Conservation (phyloP, 2,797 vertebrate genomes). For the Cetoscarus ocellatus region DNA sequence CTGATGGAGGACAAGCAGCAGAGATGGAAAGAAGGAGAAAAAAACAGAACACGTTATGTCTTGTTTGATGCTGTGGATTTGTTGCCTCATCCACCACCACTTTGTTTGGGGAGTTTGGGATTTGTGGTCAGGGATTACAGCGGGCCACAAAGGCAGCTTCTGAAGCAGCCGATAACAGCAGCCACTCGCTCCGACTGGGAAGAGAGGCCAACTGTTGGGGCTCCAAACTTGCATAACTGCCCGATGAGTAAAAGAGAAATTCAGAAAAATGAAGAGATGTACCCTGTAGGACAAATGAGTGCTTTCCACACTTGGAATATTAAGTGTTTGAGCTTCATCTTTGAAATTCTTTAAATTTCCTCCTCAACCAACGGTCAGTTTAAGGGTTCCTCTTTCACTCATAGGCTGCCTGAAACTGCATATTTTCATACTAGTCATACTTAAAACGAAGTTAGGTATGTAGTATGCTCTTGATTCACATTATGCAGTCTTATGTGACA, state of each 20-base stretch:
- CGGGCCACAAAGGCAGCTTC: conserved; percentile 68
- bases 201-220: conserved; percentile 51
- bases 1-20: conserved; percentile 45
- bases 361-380: neutral
- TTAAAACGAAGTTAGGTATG: no score
- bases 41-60: conserved; percentile 51
- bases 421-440: no score
- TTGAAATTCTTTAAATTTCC: conserved; percentile 6
- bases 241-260: conserved; percentile 29
- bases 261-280: conserved; percentile 6
- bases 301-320: neutral
- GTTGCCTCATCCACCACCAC: conserved; percentile 74
- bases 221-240: conserved; percentile 58
- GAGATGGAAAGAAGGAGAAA: conserved; percentile 6
- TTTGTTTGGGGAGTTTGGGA: conserved; percentile 70
- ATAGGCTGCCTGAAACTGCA: no score
- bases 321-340: conserved; percentile 2
- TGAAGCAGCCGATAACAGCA: conserved; percentile 71
- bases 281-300: conserved; percentile 5
- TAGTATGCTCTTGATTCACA: no score
- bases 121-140: conserved; percentile 69
- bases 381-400: no score
- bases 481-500: no score
- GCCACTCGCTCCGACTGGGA: conserved; percentile 47
- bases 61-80: conserved; percentile 73